Percentiles rank a stretch among this genome's conserved stretches.
Conservation (phyloP, 2,797 vertebrate genomes). For the Morus bassanus region DNA sequence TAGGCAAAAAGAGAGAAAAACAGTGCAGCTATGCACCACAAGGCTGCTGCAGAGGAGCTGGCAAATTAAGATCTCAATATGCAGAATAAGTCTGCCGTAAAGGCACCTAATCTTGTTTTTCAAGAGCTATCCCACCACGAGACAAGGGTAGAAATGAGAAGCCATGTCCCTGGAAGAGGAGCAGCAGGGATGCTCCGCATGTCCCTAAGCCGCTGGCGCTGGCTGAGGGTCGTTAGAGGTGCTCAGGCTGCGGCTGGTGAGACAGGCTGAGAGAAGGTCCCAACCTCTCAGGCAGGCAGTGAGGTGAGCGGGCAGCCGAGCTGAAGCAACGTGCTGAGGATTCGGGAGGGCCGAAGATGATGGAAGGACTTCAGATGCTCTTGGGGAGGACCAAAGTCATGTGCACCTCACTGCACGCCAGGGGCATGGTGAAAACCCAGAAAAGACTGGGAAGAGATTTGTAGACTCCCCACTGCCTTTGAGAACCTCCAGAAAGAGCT, state of each 20-base stretch:
- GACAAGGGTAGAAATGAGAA: not conserved
- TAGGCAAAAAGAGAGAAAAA: not conserved
- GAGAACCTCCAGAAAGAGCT: not conserved
- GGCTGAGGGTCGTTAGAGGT: not conserved
- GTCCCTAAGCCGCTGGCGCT: not conserved
- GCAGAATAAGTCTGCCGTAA: not conserved
- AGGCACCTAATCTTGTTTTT: not conserved
- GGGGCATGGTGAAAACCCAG: not conserved
- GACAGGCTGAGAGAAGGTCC: not conserved
- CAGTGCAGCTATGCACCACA: not conserved
- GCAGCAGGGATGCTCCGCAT: rapidly evolving
- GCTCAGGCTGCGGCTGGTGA: not conserved
- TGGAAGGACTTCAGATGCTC: not conserved
- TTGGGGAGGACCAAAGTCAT: not conserved
- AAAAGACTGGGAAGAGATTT: not conserved
- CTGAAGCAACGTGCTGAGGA: rapidly evolving
- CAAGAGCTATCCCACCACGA: not conserved
- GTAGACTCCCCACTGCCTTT: not conserved
- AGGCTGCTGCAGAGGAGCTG: not conserved
- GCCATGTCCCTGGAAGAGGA: not conserved
- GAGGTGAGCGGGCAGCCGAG: not conserved
- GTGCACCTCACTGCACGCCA: not conserved
- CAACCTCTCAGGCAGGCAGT: rapidly evolving
- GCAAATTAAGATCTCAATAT: not conserved
- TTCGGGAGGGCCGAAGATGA: not conserved